Evolutionary conservation across 2,888 invertebrate genomes (phyloP).

Genomic region (Bellardia pandia): DNA sequence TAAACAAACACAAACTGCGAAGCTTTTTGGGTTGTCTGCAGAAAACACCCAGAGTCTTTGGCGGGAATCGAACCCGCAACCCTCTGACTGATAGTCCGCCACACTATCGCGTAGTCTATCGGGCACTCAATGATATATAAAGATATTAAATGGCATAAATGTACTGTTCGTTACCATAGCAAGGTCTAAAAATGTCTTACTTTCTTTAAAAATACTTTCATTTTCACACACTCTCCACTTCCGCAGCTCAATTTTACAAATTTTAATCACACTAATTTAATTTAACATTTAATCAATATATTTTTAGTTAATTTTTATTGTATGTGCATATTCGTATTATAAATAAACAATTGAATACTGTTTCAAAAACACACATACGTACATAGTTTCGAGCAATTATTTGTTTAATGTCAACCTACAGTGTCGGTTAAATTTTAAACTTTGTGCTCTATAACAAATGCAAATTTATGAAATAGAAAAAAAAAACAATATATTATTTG

Average conservation of each 20-base stretch:
- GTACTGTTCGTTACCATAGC: no score
- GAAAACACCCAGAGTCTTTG: no score
- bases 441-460: not conserved
- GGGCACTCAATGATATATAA: no score
- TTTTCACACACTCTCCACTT: not conserved
- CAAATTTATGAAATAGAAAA: slow-evolving; percentile 14
- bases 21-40: no score
- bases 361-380: no score
- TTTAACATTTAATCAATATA: slow-evolving; percentile 8
- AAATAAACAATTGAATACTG: not conserved
- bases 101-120: no score
- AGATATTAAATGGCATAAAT: no score
- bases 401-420: not conserved
- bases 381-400: not conserved
- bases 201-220: not conserved
- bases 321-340: not conserved
- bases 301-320: not conserved
- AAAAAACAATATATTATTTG: not conserved
- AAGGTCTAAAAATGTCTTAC: no score
- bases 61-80: no score
- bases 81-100: no score
- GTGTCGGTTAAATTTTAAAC: not conserved
- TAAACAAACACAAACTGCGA: no score
- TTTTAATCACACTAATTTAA: not conserved
- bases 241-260: not conserved